Evolutionary conservation across 2,888 invertebrate genomes (phyloP).

Genomic region (Stenolophus ochropezus): DNA sequence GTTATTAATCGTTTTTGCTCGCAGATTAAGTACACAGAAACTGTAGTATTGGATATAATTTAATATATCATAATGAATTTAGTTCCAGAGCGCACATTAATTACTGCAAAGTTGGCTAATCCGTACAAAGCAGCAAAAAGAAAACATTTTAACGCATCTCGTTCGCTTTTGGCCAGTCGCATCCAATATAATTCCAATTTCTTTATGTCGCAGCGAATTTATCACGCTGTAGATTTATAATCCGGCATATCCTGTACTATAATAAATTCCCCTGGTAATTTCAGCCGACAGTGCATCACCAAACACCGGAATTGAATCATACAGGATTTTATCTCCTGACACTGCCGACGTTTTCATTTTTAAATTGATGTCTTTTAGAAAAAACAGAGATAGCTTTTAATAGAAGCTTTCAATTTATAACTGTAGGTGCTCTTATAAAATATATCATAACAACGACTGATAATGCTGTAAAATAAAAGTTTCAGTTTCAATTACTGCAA

Average conservation of each 20-base stretch:
- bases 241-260: conserved; percentile 14
- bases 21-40: not conserved
- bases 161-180: conserved; percentile 27
- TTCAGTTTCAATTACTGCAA: too few species aligned
- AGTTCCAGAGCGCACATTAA: not conserved
- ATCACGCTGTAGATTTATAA: conserved; percentile 48
- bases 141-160: conserved; percentile 9
- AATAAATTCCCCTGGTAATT: conserved; percentile 46
- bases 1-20: not conserved
- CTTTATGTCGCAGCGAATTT: conserved; percentile 45
- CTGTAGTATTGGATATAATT: not conserved
- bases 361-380: not conserved
- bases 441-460: too few species aligned
- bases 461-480: too few species aligned
- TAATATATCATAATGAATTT: not conserved
- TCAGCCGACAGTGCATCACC: conserved; percentile 30
- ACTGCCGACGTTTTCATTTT: not conserved
- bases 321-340: conserved; percentile 10
- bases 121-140: not conserved
- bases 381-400: not conserved
- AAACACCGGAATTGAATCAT: not conserved
- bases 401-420: not conserved
- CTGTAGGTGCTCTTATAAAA: too few species aligned
- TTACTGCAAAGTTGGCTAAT: not conserved
- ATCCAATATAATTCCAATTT: conserved; percentile 49